Base-by-base conservation (phyloP, 64 coral and sea anemone species). In the Montipora sp. region DNA sequence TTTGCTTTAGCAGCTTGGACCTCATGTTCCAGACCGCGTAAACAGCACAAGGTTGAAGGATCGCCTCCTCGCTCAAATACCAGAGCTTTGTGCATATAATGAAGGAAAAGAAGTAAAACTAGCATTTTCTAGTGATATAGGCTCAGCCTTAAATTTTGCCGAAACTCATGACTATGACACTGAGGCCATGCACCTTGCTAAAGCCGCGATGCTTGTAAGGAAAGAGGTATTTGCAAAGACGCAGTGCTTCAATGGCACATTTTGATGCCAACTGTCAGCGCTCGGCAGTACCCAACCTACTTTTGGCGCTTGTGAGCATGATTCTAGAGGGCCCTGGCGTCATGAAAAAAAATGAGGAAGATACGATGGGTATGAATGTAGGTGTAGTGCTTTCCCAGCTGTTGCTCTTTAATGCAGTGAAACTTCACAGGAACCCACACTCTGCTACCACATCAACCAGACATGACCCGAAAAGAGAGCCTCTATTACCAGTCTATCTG, bases 181-280 rank as follows among this genome's bases (percentile, higher is more conserved):
- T 55, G 51, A 55, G 51, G 51, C 51, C 51, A 75, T 44, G 73
- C 8, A 75, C 45, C 73, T 75, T 75, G 83, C 83, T 10, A 87
- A 87, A 87, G 83, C 66, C 19, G 83, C 83, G 73, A 68, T 71
- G 66, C 63, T 55, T 10, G 10, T 55, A 55, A 7, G 10, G 51
- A 55, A 55, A 55, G 51, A 55, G 51, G 6, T 73, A 5, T 67
- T 87, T 0, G 23, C 63, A 49, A 87, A 73, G 45, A 87, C 48
- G 60, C 61, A 72, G 73, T 49, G 45, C 68, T 87, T 87, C 48
- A 72, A 87, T 44, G 83, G 83, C 48, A 20, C 78, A 57, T 80
- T 80, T 55, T 36, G 66, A 68, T 71, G 47, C 23, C 16, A 18
- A 68, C n/a, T 46, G 83, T 67, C 83, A 87, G 46, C 83, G 65